These are phyloP conservation scores for Microctenopoma steveboyesi DNA, from an alignment of 2,797 vertebrate species.

Conservation along the genomic window DNA sequence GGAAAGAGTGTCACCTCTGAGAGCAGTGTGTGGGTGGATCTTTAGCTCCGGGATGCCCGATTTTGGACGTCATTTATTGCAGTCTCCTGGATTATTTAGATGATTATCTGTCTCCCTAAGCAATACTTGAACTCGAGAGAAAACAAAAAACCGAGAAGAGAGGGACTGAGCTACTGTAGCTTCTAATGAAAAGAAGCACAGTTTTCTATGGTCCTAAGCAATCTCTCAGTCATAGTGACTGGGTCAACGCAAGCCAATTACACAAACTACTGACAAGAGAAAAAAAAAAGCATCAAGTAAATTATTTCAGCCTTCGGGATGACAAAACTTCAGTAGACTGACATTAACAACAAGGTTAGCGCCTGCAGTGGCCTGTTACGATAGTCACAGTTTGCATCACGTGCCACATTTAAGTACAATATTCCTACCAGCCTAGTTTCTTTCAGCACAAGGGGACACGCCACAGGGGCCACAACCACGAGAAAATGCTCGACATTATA, in stretches of 20 bases:
- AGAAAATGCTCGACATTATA: constrained; percentile 14
- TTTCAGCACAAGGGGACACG: constrained; percentile 8
- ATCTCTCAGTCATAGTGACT: constrained; percentile 33
- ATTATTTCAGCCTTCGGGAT: constrained; percentile 34
- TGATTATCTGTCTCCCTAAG: constrained; percentile 34
- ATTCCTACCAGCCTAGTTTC: constrained; percentile 16
- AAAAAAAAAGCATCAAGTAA: constrained; percentile 36
- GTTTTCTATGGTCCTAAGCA: constrained; percentile 40
- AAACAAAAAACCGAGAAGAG: constrained; percentile 33
- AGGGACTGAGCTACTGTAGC: constrained; percentile 37
- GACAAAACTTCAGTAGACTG: constrained; percentile 65
- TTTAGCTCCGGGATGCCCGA: constrained; percentile 52
- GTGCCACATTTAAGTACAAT: constrained; percentile 36
- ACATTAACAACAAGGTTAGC: constrained; percentile 44
- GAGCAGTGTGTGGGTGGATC: constrained; percentile 47
- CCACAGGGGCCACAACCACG: not conserved
- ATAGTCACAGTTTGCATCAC: constrained; percentile 46
- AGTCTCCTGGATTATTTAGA: constrained; percentile 50
- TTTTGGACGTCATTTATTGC: constrained; percentile 68
- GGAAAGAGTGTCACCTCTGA: constrained; percentile 61
- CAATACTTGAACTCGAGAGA: constrained; percentile 37
- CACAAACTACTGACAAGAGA: not conserved
- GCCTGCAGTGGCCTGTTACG: constrained; percentile 50
- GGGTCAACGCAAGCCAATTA: constrained; percentile 49
- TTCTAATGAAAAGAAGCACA: constrained; percentile 59